Conservation (phyloP, 2,113 vertebrate species). For the Tor tambroides region DNA sequence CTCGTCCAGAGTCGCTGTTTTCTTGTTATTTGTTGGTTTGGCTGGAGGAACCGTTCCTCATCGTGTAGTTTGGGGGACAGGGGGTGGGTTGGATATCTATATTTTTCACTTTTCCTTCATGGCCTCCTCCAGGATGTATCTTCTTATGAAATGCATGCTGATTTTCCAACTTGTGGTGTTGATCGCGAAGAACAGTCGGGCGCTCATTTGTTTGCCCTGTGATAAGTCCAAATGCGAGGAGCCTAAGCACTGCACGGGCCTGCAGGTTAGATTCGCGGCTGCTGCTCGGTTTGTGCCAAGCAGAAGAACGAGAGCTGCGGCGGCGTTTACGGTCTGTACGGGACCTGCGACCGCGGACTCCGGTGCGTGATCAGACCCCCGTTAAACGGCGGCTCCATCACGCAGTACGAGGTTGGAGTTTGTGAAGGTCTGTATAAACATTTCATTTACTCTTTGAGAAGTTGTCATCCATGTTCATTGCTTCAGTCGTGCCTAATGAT, state of each 20-base stretch:
- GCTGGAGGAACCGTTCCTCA: conserved; percentile 31
- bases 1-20: conserved; percentile 48
- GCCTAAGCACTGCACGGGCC: conserved; percentile 82
- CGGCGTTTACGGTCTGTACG: conserved; percentile 87
- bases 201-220: conserved; percentile 86
- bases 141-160: conserved; percentile 72
- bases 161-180: conserved; percentile 72
- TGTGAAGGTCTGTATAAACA: conserved; percentile 81
- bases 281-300: conserved; percentile 88
- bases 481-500: neutral
- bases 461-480: conserved; percentile 32
- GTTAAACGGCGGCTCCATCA: conserved; percentile 87
- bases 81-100: conserved; percentile 54
- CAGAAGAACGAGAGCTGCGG: conserved; percentile 91
- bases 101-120: conserved; percentile 42
- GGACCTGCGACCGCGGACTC: conserved; percentile 87
- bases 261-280: no score
- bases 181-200: conserved; percentile 75
- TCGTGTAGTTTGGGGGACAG: conserved; percentile 44
- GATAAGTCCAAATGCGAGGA: conserved; percentile 90
- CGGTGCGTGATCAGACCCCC: conserved; percentile 89
- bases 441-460: conserved; percentile 16
- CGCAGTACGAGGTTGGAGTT: conserved; percentile 88
- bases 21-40: conserved; percentile 29
- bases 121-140: conserved; percentile 74